Base-by-base conservation (phyloP, 2,113 vertebrate species). In the Scartelaos histophorus region DNA sequence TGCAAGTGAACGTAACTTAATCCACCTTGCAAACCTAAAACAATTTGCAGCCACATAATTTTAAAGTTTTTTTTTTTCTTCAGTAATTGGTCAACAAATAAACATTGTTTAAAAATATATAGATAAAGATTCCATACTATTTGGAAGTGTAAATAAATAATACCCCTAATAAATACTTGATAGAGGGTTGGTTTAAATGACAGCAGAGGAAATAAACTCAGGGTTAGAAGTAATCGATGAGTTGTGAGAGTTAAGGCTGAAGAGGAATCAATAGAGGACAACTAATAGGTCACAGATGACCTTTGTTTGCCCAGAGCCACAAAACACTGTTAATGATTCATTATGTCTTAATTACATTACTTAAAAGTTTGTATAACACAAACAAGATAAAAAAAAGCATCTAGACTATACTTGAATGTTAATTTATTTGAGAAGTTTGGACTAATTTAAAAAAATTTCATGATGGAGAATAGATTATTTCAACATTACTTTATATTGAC, bases 241-340 rank as follows among this genome's bases (percentile, higher is more conserved):
- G 25, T 61, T 61, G 58, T 34, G 58, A 34, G 24, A 61, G 24
- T 34, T 61, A 61, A 34, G 58, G 58, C 25, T 29, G 13, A 61
- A 17, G 58, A 15, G 25, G 13, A 17, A 61, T 61, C 58, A 61
- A 61, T 61, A 61, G 3, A 9, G 24, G 58, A 34, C 58, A 61
- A 7, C 58, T 64, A 64, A 64, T 38, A 13, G 61, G 17, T 64
- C 61, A 64, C 34, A 1, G 34, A 38, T 64, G 29, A 64, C 61
- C 61, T 64, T 64, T 64, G 61, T 38, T 64, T n/a, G 29, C 61
- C 34, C 19, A 43, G 29, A 43, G n/a, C 61, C 29, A n/a, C 38
- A 43, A 38, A 38, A 16, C 61, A 38, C 12, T 12, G 34, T 64
- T 64, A 64, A 64, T 38, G 34, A 64, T 64, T 64, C 34, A 38